Evolutionary conservation across 1,140 invertebrate genomes (phyloP).

Genomic region (Drosophila orena): DNA sequence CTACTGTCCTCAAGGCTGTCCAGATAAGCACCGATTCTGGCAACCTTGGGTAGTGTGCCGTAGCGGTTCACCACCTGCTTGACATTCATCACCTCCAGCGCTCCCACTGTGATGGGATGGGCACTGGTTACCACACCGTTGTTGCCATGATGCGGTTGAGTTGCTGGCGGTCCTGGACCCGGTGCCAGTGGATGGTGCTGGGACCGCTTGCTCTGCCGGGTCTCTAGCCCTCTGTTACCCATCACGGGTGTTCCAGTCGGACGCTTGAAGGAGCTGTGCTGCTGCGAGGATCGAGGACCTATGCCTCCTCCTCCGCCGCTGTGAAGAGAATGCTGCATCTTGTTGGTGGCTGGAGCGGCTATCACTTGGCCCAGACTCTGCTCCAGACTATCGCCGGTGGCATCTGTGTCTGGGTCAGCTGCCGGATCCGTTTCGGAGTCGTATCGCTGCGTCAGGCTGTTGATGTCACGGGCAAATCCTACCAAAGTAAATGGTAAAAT

Average conservation of each 20-base stretch:
- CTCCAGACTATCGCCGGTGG: conserved; percentile 79
- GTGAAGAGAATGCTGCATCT: conserved; percentile 83
- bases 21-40: conserved; percentile 97
- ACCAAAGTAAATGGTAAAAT: neutral
- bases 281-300: conserved; percentile 68
- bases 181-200: conserved; percentile 82
- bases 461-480: conserved; percentile 81
- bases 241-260: conserved; percentile 86
- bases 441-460: conserved; percentile 74
- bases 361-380: conserved; percentile 47
- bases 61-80: conserved; percentile 98
- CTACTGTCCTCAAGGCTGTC: conserved; percentile 90
- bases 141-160: conserved; percentile 33
- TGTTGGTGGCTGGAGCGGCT: conserved; percentile 42
- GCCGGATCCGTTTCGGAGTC: conserved; percentile 88
- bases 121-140: conserved; percentile 27
- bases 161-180: conserved; percentile 65
- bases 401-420: conserved; percentile 88
- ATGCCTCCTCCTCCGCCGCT: conserved; percentile 58
- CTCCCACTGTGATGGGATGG: conserved; percentile 89
- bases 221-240: conserved; percentile 85
- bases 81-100: conserved; percentile 98
- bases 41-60: conserved; percentile 97
- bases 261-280: conserved; percentile 86
- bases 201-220: conserved; percentile 87